These are phyloP conservation scores for Gadopsis bispinosus DNA, from an alignment of 2,797 vertebrate genomes.

Conservation along the genomic window DNA sequence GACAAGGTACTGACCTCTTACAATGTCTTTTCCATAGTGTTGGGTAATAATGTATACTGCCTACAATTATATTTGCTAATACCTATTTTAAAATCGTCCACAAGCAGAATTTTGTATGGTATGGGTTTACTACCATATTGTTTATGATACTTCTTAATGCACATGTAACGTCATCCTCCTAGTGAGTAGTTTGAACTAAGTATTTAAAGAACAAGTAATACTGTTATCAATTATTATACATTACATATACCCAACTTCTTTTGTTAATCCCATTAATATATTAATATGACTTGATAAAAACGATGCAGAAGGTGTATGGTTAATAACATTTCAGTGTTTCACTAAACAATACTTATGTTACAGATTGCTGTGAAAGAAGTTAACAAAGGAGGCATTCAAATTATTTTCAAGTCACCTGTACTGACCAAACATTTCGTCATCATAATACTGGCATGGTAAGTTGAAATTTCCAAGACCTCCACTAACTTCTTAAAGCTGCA, in stretches of 20 bases:
- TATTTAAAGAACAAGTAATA: too few relatives aligned
- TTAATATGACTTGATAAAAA: not conserved
- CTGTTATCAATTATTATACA: too few relatives aligned
- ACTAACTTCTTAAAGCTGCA: too few relatives aligned
- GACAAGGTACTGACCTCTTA: slow-evolving; percentile 75
- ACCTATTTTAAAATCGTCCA: too few relatives aligned
- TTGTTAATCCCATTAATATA: not conserved
- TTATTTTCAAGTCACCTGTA: slow-evolving; percentile 78
- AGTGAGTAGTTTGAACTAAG: too few relatives aligned
- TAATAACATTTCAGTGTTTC: not conserved
- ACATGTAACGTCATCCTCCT: too few relatives aligned
- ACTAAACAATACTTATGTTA: not conserved
- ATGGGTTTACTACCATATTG: not conserved
- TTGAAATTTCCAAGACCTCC: not conserved
- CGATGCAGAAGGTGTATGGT: not conserved
- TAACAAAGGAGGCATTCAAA: slow-evolving; percentile 66
- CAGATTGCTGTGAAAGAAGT: slow-evolving; percentile 69
- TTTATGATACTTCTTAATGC: too few relatives aligned
- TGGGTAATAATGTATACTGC: too few relatives aligned
- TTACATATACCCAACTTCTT: not conserved
- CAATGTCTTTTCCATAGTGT: not conserved
- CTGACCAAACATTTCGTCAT: slow-evolving; percentile 83
- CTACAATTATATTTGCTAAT: too few relatives aligned
- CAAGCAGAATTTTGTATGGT: too few relatives aligned
- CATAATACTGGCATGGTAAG: slow-evolving; percentile 82